A percentile compares a stretch with the other conserved stretches of the same genome.
Evolutionary conservation across 2,113 vertebrate species (phyloP).

Genomic region (Thunnus thynnus): DNA sequence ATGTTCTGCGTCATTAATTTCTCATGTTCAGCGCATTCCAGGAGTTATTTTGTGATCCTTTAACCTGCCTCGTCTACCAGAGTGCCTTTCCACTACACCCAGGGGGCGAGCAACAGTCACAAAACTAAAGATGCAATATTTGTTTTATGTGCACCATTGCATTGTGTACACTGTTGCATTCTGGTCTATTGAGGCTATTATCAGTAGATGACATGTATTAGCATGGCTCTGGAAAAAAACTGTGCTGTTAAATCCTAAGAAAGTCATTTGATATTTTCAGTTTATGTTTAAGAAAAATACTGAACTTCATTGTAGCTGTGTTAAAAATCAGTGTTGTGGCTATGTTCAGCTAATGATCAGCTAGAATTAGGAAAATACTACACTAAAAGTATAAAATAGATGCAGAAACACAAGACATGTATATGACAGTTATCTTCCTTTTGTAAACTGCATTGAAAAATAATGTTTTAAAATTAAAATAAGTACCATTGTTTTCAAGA

Average conservation of each 20-base stretch:
- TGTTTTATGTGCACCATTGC: not conserved
- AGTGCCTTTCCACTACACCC: not conserved
- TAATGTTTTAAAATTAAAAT: not conserved
- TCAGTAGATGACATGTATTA: not conserved
- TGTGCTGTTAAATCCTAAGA: too few relatives aligned
- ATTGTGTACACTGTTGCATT: not conserved
- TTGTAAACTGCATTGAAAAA: too few relatives aligned
- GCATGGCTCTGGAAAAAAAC: not conserved
- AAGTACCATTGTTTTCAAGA: slow-evolving; percentile 91
- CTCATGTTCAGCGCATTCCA: not conserved
- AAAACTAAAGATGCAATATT: not conserved
- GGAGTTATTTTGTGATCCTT: slow-evolving; percentile 10
- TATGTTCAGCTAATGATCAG: not conserved
- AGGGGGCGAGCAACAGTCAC: not conserved
- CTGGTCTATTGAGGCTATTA: not conserved
- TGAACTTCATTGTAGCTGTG: too few relatives aligned
- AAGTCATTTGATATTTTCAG: not conserved
- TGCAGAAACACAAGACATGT: too few relatives aligned
- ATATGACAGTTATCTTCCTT: too few relatives aligned
- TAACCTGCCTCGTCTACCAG: not conserved
- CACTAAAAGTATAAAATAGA: too few relatives aligned
- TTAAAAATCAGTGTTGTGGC: not conserved
- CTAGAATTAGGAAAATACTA: too few relatives aligned
- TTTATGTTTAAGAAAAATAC: too few relatives aligned
- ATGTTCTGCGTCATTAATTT: not conserved